phyloP scores from a whole-genome alignment of 2,113 vertebrate genomes.

The Ia io region DNA sequence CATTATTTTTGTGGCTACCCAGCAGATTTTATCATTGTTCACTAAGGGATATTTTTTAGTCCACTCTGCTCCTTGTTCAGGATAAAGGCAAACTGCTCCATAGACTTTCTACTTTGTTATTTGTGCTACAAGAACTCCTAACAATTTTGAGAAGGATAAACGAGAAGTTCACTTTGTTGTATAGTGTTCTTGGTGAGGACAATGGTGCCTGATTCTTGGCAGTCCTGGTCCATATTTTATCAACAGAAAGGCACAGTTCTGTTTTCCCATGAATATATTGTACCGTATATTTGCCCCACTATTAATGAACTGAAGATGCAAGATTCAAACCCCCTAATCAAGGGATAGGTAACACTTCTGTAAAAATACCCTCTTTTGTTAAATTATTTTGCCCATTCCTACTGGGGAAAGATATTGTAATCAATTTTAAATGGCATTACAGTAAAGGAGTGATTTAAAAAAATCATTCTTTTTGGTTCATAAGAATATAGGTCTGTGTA shows the following conservation, averaged over 20 bases:
- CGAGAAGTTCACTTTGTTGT: background rate
- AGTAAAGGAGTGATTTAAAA: slow-evolving; percentile 10
- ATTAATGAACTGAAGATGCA: background rate
- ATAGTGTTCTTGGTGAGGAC: background rate
- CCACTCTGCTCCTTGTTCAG: slow-evolving; percentile 19
- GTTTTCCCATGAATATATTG: background rate
- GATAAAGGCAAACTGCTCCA: background rate
- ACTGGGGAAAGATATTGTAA: background rate
- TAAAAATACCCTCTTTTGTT: background rate
- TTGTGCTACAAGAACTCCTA: slow-evolving; percentile 10
- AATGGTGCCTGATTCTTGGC: background rate
- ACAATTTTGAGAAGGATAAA: slow-evolving; percentile 21
- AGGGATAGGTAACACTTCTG: background rate
- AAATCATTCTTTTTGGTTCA: background rate
- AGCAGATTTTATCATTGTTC: slow-evolving; percentile 46
- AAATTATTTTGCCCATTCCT: background rate
- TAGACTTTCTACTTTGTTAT: slow-evolving; percentile 21
- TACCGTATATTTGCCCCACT: background rate
- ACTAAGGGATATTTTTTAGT: slow-evolving; percentile 45
- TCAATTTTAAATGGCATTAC: background rate
- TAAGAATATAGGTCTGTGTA: background rate
- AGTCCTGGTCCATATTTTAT: slow-evolving; percentile 25
- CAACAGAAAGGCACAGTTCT: background rate
- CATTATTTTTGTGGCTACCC: slow-evolving; percentile 24
- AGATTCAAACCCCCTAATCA: background rate